Evolutionary conservation across 2,797 vertebrate genomes (phyloP), one percentile per base, ranked within the genome.

Genomic region (Gobionotothen gibberifrons): DNA sequence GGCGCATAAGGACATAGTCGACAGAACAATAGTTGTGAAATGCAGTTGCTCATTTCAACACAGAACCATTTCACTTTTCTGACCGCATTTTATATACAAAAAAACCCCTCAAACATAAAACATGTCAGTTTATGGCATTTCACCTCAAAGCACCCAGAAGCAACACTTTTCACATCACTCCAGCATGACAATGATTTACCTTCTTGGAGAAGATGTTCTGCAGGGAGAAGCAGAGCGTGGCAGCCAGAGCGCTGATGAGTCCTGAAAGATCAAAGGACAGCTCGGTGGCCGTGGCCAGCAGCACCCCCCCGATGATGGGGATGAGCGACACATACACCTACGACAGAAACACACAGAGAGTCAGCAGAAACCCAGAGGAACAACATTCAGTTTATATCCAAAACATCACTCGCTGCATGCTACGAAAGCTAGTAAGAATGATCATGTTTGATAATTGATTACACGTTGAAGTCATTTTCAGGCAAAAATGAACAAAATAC

Each of bases 201-300:
- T 99, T 99, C 91, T 99, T 99, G 2, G 98, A 99, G 94, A 98
- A 99, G 85, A 99, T 99, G 87, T 99, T 99, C 92, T 99, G 98
- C 63, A 99, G 95, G 0, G 98, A 99, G 90, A 99, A 99, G 91
- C 98, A 99, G 42, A 99, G 95, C 0, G 98, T 99, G 54, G 98
- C 97, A 3, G 98, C 97, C 19, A 99, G 94, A 0, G 98, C 98
- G 2, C 98, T 99, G 93, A 99, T 92, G 17, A 99, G 95, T 11
- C 98, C 98, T 48, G 95, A 98, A 53, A 97, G 83, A 82, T 99
- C 96, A 49, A 99, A 99, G 57, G 97, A 99, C 16, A 99, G 88
- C 83, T 99, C 98, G 0, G 98, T 99, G 72, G 93, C 95, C 0
- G 98, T 99, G 88, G 98, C 98, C 92, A 99, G 82, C 62, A 99